Conservation (phyloP, 2,888 invertebrate genomes). For the Drosophila borealis region DNA sequence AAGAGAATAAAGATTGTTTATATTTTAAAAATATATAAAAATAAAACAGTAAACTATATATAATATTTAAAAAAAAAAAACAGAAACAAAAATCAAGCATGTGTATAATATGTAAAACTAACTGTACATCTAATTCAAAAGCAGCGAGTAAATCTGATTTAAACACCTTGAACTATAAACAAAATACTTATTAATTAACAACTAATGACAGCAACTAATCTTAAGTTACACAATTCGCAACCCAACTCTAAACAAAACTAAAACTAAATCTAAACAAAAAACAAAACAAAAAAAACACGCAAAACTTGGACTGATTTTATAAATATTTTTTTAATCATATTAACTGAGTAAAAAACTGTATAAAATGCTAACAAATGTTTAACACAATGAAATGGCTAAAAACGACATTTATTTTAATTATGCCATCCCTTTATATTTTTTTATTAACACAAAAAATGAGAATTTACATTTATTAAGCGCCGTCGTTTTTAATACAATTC, state of each 20-base stretch:
- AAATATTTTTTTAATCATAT: slow-evolving; percentile 74
- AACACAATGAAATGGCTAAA: slow-evolving; percentile 35
- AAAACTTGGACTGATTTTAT: slow-evolving; percentile 82
- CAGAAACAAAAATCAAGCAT: slow-evolving; percentile 30
- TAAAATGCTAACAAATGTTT: slow-evolving; percentile 38
- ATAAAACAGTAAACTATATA: slow-evolving; percentile 28
- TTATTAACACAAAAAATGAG: slow-evolving; percentile 22
- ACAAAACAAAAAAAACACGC: slow-evolving; percentile 55
- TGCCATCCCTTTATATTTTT: slow-evolving; percentile 60
- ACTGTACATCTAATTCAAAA: slow-evolving; percentile 37
- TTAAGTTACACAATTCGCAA: slow-evolving; percentile 53
- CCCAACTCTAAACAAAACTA: slow-evolving; percentile 31
- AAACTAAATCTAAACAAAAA: slow-evolving; percentile 31
- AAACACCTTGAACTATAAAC: slow-evolving; percentile 31
- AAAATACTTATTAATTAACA: slow-evolving; percentile 30
- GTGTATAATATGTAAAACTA: slow-evolving; percentile 60
- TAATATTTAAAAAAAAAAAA: slow-evolving; percentile 41
- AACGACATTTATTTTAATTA: slow-evolving; percentile 59
- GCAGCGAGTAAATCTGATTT: slow-evolving; percentile 56
- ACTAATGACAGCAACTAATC: slow-evolving; percentile 45
- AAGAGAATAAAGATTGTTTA: slow-evolving; percentile 84
- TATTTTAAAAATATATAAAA: slow-evolving; percentile 80
- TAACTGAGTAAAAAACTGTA: slow-evolving; percentile 57
- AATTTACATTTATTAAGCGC: slow-evolving; percentile 43
- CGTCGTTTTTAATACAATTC: slow-evolving; percentile 39